Evolutionary conservation across 2,888 invertebrate genomes (phyloP).

Genomic region (Leptopilina syphax): DNA sequence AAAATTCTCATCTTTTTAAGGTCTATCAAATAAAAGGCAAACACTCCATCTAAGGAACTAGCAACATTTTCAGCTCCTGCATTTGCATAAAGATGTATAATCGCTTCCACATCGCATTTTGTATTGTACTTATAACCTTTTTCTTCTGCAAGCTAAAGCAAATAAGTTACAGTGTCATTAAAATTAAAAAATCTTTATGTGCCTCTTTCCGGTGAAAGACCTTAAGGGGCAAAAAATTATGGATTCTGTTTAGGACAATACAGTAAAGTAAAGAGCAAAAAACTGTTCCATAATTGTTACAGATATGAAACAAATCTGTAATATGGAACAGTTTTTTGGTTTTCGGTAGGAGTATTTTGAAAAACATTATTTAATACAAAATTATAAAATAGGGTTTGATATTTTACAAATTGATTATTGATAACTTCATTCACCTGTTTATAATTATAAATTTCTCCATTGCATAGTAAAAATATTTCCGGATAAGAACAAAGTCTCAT

Average conservation of each 20-base stretch:
- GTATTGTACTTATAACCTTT: slow-evolving; percentile 83
- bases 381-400: no score
- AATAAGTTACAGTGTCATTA: no score
- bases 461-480: slow-evolving; percentile 83
- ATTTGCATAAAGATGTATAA: slow-evolving; percentile 85
- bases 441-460: slow-evolving; percentile 92
- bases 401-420: no score
- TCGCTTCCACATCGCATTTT: slow-evolving; percentile 85
- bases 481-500: slow-evolving; percentile 85
- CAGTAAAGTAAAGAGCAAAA: no score
- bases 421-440: slow-evolving; percentile 77
- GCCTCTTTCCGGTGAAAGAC: no score
- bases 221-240: no score
- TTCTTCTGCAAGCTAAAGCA: slow-evolving; percentile 78
- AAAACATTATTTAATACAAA: no score
- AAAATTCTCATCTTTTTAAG: slow-evolving; percentile 82
- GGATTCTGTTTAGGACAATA: no score
- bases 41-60: slow-evolving; percentile 88
- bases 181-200: no score
- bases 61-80: slow-evolving; percentile 84
- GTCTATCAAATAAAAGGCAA: slow-evolving; percentile 87
- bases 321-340: no score
- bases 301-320: no score
- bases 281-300: no score
- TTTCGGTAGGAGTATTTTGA: background rate